Percentiles rank a stretch among this genome's conserved stretches.
Evolutionary conservation across 2,113 vertebrate species (phyloP).

Genomic region (Nesoenas mayeri): DNA sequence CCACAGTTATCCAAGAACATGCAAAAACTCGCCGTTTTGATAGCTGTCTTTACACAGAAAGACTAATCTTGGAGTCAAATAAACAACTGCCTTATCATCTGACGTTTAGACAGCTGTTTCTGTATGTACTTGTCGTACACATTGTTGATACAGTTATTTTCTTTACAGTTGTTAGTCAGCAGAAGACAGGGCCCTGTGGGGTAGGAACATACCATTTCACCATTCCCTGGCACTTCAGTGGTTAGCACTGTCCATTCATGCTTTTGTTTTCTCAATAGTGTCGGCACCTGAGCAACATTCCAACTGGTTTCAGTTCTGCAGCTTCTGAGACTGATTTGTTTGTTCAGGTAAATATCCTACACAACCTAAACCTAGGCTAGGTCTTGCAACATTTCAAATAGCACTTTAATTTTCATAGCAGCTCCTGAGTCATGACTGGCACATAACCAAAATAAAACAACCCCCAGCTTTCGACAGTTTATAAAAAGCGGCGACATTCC

Average conservation of each 20-base stretch:
- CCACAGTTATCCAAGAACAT: neutral
- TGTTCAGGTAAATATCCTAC: neutral
- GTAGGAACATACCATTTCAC: neutral
- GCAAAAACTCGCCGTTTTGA: neutral
- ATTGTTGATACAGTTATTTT: neutral
- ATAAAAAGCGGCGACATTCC: constrained; percentile 5
- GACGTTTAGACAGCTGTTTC: neutral
- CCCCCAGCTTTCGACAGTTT: neutral
- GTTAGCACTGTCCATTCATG: neutral
- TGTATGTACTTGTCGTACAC: neutral
- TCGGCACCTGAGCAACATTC: neutral
- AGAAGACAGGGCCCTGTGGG: neutral
- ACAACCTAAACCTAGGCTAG: neutral
- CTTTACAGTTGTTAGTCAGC: neutral
- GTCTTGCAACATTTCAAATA: constrained; percentile 4
- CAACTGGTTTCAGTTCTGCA: neutral
- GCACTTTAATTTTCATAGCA: neutral
- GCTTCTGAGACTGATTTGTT: neutral
- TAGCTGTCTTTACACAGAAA: neutral
- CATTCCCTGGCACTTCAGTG: rapidly evolving
- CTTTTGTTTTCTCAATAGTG: neutral
- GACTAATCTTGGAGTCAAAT: neutral
- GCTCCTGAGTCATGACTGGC: constrained; percentile 14
- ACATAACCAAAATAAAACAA: neutral
- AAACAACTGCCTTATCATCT: neutral